Percentiles rank a stretch among this genome's conserved stretches.
phyloP scores from a whole-genome alignment of 2,797 vertebrate species.

The Hozukius guyotensis region DNA sequence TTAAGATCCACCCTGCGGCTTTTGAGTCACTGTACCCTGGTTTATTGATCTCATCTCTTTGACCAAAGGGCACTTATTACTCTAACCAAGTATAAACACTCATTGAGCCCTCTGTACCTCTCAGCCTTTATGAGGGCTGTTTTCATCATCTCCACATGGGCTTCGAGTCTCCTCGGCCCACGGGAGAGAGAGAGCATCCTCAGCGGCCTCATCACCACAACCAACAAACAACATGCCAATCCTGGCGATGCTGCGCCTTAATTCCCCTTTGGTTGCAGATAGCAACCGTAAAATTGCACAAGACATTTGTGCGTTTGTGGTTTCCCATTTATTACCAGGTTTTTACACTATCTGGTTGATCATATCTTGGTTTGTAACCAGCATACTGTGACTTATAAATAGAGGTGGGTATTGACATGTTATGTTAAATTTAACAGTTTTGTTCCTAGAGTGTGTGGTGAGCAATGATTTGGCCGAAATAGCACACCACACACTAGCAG shows the following conservation, averaged over 20 bases:
- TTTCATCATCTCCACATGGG: slow-evolving; percentile 61
- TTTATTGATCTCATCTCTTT: slow-evolving; percentile 47
- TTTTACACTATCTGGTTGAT: neutral
- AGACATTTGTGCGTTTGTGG: neutral
- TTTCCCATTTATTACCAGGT: neutral
- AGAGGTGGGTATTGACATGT: neutral
- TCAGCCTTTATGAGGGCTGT: slow-evolving; percentile 20
- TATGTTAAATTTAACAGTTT: too few species aligned
- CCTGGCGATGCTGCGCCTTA: neutral
- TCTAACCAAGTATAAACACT: slow-evolving; percentile 1
- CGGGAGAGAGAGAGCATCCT: slow-evolving; percentile 41
- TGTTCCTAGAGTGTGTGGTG: too few species aligned
- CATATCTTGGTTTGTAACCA: neutral
- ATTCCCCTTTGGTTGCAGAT: slow-evolving; percentile 13
- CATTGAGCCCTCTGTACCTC: slow-evolving; percentile 7
- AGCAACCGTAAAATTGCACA: slow-evolving; percentile 1
- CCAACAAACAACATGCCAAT: slow-evolving; percentile 61
- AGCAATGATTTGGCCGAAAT: too few species aligned
- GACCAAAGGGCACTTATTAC: slow-evolving; percentile 31
- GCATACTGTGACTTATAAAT: neutral
- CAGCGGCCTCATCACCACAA: slow-evolving; percentile 62
- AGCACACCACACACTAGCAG: too few species aligned
- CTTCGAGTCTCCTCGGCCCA: slow-evolving; percentile 29
- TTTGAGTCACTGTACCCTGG: slow-evolving; percentile 15
- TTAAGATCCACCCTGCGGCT: slow-evolving; percentile 38